phyloP scores from a whole-genome alignment of 2,888 invertebrate species.

The Trissolcus japonicus region DNA sequence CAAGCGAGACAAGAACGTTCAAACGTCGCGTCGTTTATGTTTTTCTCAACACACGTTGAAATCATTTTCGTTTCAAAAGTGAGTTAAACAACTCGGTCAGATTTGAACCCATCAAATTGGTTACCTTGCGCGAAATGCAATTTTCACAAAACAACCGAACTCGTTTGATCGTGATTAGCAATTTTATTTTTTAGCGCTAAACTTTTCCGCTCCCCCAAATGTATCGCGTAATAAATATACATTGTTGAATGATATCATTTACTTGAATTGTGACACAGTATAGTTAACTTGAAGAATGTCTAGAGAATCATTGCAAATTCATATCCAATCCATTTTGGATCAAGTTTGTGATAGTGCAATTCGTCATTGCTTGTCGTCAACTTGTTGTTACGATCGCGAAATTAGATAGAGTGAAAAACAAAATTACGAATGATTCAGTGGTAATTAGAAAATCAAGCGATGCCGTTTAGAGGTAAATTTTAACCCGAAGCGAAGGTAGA shows the following conservation, averaged over 20 bases:
- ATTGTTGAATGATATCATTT: slow-evolving; percentile 3
- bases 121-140: not conserved
- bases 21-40: slow-evolving; percentile 13
- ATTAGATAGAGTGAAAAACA: slow-evolving; percentile 29
- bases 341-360: slow-evolving; percentile 13
- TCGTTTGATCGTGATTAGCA: no score
- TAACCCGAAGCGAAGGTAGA: slow-evolving; percentile 24
- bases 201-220: no score
- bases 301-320: slow-evolving; percentile 7
- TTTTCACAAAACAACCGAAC: no score
- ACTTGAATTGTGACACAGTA: not conserved
- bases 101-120: not conserved
- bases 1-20: slow-evolving; percentile 17
- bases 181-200: no score
- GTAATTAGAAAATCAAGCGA: slow-evolving; percentile 14
- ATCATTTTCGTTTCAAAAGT: slow-evolving; percentile 9
- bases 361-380: slow-evolving; percentile 17
- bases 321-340: slow-evolving; percentile 11
- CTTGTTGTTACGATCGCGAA: slow-evolving; percentile 21
- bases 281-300: slow-evolving; percentile 11
- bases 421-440: slow-evolving; percentile 5
- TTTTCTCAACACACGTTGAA: slow-evolving; percentile 7
- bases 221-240: not conserved
- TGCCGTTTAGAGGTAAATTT: slow-evolving; percentile 23
- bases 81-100: slow-evolving; percentile 3